Base-by-base conservation (phyloP, 2,888 invertebrate genomes). In the Andrena flavipes region DNA sequence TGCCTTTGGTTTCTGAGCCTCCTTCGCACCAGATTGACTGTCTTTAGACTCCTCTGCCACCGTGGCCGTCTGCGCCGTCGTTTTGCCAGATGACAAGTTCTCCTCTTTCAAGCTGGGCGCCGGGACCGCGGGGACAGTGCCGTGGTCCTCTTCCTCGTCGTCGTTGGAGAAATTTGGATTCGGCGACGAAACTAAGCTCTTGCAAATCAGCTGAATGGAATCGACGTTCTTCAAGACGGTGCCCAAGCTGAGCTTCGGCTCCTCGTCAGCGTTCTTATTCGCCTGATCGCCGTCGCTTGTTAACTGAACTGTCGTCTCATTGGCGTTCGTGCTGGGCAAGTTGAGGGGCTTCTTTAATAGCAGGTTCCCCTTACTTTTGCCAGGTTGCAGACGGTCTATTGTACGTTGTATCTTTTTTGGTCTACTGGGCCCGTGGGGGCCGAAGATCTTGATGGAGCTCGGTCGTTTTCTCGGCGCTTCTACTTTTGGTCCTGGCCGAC, bases 321-420 rank as follows among this genome's bases (percentile, higher is more conserved):
- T 87, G 16, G 65, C 35, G 8, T 86, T 84, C 84, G 96, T 96
- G 85, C 96, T 96, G 13, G 95, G 94, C 16, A 94, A 92, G 6
- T 95, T 96, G 20, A 95, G 90, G 2, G 96, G 95, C 91, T 97
- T 97, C 54, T 97, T 96, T 33, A 98, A 94, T 30, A 93, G 86
- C 26, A 98, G 94, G 94, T 98, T 98, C 0, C 98, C 98, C 95
- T 98, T 98, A 91, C 97, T 96, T 94, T 98, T 98, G 0, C 98
- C 98, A 0, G 97, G 97, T 90, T 98, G 98, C 69, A 98, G 94
- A 75, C 98, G 95, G 87, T 98, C 97, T 87, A 98, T 98, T 0
- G 97, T 97, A 84, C 97, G 95, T 93, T 97, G 97, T 80, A 97
- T 95, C 94, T 97, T 97, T 87, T 93, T 94, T 84, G 92, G 91